Conservation (phyloP, 2,888 invertebrate species). For the Pilophorus perplexus region DNA sequence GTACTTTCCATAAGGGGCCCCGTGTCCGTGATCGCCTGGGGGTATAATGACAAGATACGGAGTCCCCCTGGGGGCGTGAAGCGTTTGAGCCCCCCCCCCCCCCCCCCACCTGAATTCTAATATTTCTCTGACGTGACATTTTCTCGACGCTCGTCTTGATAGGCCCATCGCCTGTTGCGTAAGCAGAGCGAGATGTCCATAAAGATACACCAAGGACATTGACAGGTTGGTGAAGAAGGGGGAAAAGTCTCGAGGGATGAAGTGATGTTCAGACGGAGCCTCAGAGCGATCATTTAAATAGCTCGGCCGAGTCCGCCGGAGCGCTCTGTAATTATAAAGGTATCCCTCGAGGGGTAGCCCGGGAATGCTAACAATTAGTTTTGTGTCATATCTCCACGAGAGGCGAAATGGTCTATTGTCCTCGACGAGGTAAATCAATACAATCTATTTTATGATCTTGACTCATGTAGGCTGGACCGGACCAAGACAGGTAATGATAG, state of each 20-base stretch:
- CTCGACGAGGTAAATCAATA: conserved; percentile 43
- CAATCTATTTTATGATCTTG: conserved; percentile 43
- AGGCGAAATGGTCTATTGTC: conserved; percentile 42
- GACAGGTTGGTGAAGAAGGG: background rate
- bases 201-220: conserved; percentile 22
- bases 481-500: conserved; percentile 33
- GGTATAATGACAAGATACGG: conserved; percentile 31
- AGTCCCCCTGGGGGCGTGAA: no score
- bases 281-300: conserved; percentile 41
- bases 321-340: conserved; percentile 43
- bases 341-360: conserved; percentile 40
- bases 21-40: conserved; percentile 31
- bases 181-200: conserved; percentile 30
- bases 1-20: conserved; percentile 5
- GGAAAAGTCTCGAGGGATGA: conserved; percentile 1
- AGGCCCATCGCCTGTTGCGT: conserved; percentile 28
- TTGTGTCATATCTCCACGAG: conserved; percentile 41
- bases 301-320: background rate
- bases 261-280: conserved; percentile 15
- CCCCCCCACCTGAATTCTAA: conserved; percentile 21
- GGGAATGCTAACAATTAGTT: conserved; percentile 44
- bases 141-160: conserved; percentile 21
- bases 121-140: conserved; percentile 40
- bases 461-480: conserved; percentile 35
- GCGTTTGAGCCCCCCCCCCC: no score